A percentile compares a stretch with the other conserved stretches of the same genome.
Evolutionary conservation across 2,797 vertebrate genomes (phyloP).

Genomic region (Trachops cirrhosus): DNA sequence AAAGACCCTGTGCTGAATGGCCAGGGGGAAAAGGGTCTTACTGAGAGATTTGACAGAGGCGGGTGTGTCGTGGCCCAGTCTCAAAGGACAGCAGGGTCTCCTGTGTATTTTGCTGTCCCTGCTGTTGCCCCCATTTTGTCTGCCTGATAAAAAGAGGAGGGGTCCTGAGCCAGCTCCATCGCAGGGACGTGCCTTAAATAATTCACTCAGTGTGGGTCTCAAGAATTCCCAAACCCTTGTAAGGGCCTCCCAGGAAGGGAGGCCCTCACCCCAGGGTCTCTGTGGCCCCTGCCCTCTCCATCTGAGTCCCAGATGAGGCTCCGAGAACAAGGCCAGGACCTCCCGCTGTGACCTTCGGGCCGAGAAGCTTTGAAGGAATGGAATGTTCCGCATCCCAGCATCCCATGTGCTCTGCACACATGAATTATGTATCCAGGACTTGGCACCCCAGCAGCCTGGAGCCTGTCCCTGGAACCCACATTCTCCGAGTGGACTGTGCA

Average conservation of each 20-base stretch:
- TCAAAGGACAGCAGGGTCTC: background rate
- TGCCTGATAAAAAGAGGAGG: background rate
- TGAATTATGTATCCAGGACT: constrained; percentile 38
- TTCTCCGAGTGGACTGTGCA: background rate
- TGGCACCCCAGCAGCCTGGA: background rate
- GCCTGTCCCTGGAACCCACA: background rate
- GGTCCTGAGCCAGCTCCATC: background rate
- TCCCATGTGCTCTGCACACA: background rate
- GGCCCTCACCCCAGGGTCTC: background rate
- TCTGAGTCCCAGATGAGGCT: background rate
- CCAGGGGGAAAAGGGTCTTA: background rate
- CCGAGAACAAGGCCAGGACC: background rate
- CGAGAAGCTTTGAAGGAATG: background rate
- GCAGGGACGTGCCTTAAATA: background rate
- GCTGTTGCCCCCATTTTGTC: background rate
- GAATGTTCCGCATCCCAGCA: background rate
- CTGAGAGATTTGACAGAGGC: background rate
- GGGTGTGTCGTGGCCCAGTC: background rate
- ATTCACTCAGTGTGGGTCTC: background rate
- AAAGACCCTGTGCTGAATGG: background rate
- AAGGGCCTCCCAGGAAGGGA: background rate
- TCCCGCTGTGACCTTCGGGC: background rate
- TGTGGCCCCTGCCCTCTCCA: background rate
- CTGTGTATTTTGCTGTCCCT: too few species aligned
- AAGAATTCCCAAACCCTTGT: background rate